phyloP scores from a whole-genome alignment of 2,888 invertebrate species.

The Sminthurides aquaticus region DNA sequence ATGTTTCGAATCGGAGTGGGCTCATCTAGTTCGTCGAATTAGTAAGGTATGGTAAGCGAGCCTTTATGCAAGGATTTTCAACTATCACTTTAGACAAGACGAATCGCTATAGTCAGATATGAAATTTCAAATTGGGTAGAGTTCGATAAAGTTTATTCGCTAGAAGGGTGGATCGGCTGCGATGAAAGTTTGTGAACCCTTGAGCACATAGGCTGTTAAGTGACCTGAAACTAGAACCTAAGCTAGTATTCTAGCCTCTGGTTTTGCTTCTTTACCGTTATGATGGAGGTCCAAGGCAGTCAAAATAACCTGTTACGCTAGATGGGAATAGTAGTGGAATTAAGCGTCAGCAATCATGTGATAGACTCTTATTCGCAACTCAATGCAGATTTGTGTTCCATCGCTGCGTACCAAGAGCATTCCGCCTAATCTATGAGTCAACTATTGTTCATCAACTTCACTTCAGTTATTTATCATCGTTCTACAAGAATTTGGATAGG shows the following conservation, averaged over 20 bases:
- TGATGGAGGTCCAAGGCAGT: background rate
- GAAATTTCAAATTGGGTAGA: background rate
- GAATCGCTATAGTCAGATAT: background rate
- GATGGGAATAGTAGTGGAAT: background rate
- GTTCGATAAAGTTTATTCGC: background rate
- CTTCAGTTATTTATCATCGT: too few species aligned
- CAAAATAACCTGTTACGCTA: background rate
- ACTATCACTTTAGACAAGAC: background rate
- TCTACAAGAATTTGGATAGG: too few species aligned
- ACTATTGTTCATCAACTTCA: too few species aligned
- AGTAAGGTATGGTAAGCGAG: background rate
- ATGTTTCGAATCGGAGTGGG: conserved; percentile 21
- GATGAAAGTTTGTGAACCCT: background rate
- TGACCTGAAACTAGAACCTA: background rate
- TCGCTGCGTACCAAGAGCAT: too few species aligned
- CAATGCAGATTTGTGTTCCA: too few species aligned
- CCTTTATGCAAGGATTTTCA: background rate
- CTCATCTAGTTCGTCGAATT: conserved; percentile 16
- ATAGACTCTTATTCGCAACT: too few species aligned
- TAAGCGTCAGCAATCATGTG: too few species aligned
- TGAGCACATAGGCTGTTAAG: background rate
- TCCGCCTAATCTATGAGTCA: too few species aligned
- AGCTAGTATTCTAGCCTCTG: background rate
- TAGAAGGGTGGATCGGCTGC: background rate
- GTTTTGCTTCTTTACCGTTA: background rate